A percentile compares a stretch with the other conserved stretches of the same genome.
These are phyloP conservation scores for Dryadula phaetusa DNA, from an alignment of 2,888 invertebrate genomes.

Conservation along the genomic window DNA sequence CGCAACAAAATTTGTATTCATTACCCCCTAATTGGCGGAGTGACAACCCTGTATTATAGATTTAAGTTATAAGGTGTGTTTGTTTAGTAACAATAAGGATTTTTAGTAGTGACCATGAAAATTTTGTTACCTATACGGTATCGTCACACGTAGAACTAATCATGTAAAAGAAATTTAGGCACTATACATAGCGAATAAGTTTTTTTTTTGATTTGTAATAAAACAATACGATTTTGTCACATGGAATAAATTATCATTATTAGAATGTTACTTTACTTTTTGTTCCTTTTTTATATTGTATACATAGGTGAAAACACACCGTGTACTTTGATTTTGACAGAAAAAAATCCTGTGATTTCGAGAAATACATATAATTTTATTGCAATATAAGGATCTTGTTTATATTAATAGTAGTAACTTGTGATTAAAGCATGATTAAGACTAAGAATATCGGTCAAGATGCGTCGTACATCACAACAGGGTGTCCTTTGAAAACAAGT, in stretches of 20 bases:
- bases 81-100: background rate
- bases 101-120: conserved; percentile 15
- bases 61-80: background rate
- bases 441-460: conserved; percentile 38
- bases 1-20: conserved; percentile 32
- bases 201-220: too few relatives aligned
- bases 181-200: background rate
- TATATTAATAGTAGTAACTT: conserved; percentile 18
- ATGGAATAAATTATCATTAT: background rate
- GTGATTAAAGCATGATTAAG: conserved; percentile 27
- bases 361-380: background rate
- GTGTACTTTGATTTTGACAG: too few relatives aligned
- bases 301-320: too few relatives aligned
- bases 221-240: background rate
- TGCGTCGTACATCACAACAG: conserved; percentile 28
- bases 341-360: background rate
- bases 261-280: background rate
- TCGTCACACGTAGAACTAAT: background rate
- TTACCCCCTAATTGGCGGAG: conserved; percentile 9
- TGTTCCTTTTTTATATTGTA: background rate
- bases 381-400: background rate
- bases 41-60: conserved; percentile 10
- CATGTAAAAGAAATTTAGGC: background rate
- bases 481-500: conserved; percentile 23
- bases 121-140: background rate